Conservation (phyloP, 1,140 invertebrate genomes). For the Lutraria rhynchaena region DNA sequence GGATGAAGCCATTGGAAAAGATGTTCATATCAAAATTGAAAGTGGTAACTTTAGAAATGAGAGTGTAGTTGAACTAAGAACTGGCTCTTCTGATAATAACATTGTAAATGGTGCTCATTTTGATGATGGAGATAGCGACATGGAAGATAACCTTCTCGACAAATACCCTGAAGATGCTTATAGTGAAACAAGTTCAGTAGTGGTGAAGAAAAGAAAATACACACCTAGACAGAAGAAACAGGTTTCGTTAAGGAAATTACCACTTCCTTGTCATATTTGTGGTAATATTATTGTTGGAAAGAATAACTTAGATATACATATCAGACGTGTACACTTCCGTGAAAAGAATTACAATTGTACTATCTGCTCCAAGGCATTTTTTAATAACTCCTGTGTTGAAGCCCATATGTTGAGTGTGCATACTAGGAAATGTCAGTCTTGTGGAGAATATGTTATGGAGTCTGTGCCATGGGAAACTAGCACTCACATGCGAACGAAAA, state of each 20-base stretch:
- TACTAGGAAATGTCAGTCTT: constrained; percentile 11
- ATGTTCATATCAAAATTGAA: too few species aligned
- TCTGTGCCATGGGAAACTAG: background rate
- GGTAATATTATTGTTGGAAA: background rate
- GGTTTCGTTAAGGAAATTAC: background rate
- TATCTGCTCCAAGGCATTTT: constrained; percentile 5
- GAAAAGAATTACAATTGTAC: constrained; percentile 4
- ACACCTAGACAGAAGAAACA: background rate
- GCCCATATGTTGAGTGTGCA: background rate
- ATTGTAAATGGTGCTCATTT: background rate
- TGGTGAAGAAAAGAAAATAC: background rate
- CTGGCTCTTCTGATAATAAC: background rate
- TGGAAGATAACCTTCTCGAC: constrained; percentile 1
- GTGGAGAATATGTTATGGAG: background rate
- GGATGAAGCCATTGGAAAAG: too few species aligned
- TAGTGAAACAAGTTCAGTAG: background rate
- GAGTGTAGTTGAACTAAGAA: too few species aligned
- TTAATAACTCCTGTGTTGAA: background rate
- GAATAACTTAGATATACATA: background rate
- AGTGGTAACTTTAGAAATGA: too few species aligned
- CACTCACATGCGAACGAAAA: background rate
- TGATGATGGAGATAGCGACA: constrained; percentile 19
- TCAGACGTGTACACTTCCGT: constrained; percentile 3
- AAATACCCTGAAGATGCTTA: background rate
- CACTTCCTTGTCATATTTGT: constrained; percentile 16